Base-by-base conservation (phyloP, 2,113 vertebrate genomes). In the Trogon surrucura region DNA sequence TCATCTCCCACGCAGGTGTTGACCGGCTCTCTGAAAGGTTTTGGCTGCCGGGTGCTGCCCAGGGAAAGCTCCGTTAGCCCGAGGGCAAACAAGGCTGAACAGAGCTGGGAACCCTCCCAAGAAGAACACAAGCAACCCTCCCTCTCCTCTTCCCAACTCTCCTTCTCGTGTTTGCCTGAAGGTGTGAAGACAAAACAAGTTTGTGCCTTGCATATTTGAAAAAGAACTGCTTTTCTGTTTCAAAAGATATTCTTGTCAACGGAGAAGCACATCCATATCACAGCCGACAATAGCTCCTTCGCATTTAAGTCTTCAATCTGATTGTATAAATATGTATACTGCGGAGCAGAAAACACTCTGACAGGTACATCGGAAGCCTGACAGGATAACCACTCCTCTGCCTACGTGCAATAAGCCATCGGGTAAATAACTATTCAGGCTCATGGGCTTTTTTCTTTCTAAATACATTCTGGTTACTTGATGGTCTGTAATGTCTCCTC, bases 311-410 rank as follows among this genome's bases (percentile, higher is more conserved):
- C 82, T 89, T 92, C 91, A 84, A 67, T 87, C 85, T 87, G 12
- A 47, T 18, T 61, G 65, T 81, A 94, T 87, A 94, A 96, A 91
- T 92, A 96, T 62, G 73, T 79, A 65, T 58, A 62, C 6, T 48
- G 45, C 0, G 0, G 62, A 93, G 74, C 41, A 86, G 74, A 66
- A 90, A 86, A 87, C 72, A 91, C 32, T 56, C 87, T 84, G 95
- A 91, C 93, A 92, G 85, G 73, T 75, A 88, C 67, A 84, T 1
- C 44, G 69, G 48, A 80, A 89, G n/a, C 65, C 80, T 94, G 93
- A 95, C 88, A 94, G 83, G 80, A 94, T 82, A 96, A 93, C 90
- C 88, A 81, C 85, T 82, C 77, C 91, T 89, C 88, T 94, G 80
- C 70, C 80, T 80, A 81, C 69, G 9, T 9, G 34, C 54, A 67